These are phyloP conservation scores for Dromius quadrimaculatus DNA, from an alignment of 2,888 invertebrate genomes.

Conservation along the genomic window DNA sequence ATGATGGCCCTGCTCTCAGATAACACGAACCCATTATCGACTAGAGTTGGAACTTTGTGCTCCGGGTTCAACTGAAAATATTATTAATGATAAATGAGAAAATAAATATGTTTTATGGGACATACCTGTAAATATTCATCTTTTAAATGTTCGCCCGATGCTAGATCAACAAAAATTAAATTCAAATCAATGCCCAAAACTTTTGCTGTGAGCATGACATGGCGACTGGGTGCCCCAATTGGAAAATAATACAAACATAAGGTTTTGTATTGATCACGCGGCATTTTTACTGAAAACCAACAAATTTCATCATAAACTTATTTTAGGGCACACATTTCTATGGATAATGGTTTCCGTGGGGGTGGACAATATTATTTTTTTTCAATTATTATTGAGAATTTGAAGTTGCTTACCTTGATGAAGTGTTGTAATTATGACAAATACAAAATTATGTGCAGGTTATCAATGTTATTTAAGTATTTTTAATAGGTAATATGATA, in stretches of 20 bases:
- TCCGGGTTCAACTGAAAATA: conserved; percentile 76
- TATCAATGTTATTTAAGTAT: too few relatives aligned
- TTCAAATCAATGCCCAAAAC: conserved; percentile 64
- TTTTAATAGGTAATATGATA: too few relatives aligned
- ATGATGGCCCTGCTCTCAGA: conserved; percentile 85
- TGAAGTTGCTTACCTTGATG: too few relatives aligned
- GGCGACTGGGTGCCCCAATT: conserved; percentile 63
- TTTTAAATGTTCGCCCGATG: conserved; percentile 62
- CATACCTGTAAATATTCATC: conserved; percentile 64
- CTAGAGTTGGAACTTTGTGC: conserved; percentile 81
- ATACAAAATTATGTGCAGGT: too few relatives aligned
- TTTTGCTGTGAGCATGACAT: conserved; percentile 63
- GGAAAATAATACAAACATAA: conserved; percentile 61
- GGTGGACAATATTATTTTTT: too few relatives aligned
- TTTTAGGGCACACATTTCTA: too few relatives aligned
- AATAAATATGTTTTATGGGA: conserved; percentile 10
- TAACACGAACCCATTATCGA: conserved; percentile 80
- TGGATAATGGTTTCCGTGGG: too few relatives aligned
- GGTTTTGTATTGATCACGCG: conserved; percentile 56
- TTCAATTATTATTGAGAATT: too few relatives aligned
- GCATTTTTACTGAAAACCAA: conserved; percentile 21
- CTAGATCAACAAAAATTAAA: conserved; percentile 61
- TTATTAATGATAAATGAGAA: conserved; percentile 19
- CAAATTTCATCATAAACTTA: too few relatives aligned
- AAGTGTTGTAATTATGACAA: too few relatives aligned